Evolutionary conservation across 2,113 vertebrate genomes (phyloP).

Genomic region (Syngnathoides biaculeatus): DNA sequence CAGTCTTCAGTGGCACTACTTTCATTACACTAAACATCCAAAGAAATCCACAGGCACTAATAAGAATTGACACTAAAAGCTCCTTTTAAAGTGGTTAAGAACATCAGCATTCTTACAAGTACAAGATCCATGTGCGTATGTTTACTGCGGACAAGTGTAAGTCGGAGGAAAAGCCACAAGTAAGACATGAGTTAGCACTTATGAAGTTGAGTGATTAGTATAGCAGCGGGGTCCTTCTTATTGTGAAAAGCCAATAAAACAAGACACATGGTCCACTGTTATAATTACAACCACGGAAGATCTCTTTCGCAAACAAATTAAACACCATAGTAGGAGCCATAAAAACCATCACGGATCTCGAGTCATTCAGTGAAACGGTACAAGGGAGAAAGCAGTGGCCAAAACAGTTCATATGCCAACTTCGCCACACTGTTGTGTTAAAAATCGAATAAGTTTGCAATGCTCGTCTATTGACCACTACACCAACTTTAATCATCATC

Average conservation of each 20-base stretch:
- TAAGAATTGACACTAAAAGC: conserved; percentile 44
- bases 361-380: conserved; percentile 49
- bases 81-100: conserved; percentile 53
- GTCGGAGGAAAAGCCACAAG: conserved; percentile 34
- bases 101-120: conserved; percentile 23
- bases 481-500: conserved; percentile 38
- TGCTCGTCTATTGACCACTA: conserved; percentile 38
- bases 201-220: conserved; percentile 36
- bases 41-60: conserved; percentile 44
- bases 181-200: conserved; percentile 55
- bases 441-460: conserved; percentile 41
- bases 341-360: conserved; percentile 61
- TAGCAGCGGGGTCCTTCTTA: no score
- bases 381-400: conserved; percentile 23
- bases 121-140: conserved; percentile 25
- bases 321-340: conserved; percentile 63
- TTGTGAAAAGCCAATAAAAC: conserved; percentile 35
- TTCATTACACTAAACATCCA: conserved; percentile 53
- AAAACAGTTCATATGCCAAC: conserved; percentile 61
- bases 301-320: conserved; percentile 69
- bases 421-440: conserved; percentile 56
- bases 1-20: conserved; percentile 62
- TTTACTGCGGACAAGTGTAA: conserved; percentile 50
- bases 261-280: conserved; percentile 57
- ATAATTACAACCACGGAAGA: conserved; percentile 69